Evolutionary conservation across 2,888 invertebrate species (phyloP), one percentile per base, ranked within the genome.

Genomic region (Idaea aversata): DNA sequence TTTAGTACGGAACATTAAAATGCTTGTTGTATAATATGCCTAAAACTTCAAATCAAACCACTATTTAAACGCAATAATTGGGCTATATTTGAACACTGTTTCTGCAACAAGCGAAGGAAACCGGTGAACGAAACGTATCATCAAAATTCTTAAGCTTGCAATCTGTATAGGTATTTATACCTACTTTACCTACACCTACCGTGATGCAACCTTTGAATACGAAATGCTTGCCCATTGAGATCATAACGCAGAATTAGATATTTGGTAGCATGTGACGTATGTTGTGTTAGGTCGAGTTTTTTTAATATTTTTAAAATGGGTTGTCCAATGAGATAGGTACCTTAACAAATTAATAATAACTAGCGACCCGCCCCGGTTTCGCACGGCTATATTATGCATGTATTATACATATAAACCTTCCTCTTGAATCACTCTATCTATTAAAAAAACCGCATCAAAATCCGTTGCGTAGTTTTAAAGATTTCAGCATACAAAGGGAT

Each of bases 201-300:
- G 47, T 47, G 47, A 47, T 47, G 47, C 47, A 47, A 47, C 47
- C 47, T 47, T 47, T 47, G 47, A 47, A 47, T 10, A 47, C 47
- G 47, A 47, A 47, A 47, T 47, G 47, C 47, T 47, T 47, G 47
- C 47, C 47, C 47, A 47, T 47, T 47, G 47, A 47, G 47, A 47
- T 47, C 47, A 47, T 47, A 47, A 47, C 47, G 47, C 47, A 47
- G 47, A 47, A 47, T 47, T 47, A 47, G 47, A 47, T 47, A 47
- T 13, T 47, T 47, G 5, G 38, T 36, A 36, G 0, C 2, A 3
- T 36, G 36, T 47, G 47, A 47, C 47, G 47, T 47, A 3, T 25
- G 25, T 25, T 25, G 25, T 13, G 13, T 47, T 47, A 10, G 47
- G 47, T 47, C 13, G 47, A 10, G 47, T 13, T 47, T 47, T 47